Conservation (phyloP, 2,797 vertebrate genomes). For the Myotis myotis region DNA sequence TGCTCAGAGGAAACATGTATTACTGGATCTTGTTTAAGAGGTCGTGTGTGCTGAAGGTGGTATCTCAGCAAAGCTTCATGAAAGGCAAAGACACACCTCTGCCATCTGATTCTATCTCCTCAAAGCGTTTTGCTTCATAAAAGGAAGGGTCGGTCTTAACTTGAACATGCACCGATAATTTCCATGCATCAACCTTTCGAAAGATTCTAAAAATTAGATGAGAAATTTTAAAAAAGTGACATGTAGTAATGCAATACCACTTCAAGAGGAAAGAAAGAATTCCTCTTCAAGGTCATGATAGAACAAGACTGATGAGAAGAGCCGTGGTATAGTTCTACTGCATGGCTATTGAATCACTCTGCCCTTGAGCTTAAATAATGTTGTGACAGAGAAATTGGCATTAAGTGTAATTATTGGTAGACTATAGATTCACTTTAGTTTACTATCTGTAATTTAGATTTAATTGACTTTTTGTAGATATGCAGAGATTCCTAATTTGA, state of each 20-base stretch:
- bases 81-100: neutral
- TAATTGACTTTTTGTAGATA: neutral
- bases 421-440: neutral
- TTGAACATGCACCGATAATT: neutral
- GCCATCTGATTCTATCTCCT: neutral
- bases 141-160: neutral
- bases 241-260: neutral
- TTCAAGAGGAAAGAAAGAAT: neutral
- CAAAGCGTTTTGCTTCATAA: too few relatives aligned
- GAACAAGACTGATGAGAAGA: neutral
- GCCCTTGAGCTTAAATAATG: neutral
- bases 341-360: neutral
- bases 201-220: neutral
- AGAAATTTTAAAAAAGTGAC: neutral
- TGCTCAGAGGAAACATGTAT: neutral
- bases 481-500: neutral
- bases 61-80: fast-evolving
- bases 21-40: neutral
- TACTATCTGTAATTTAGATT: neutral
- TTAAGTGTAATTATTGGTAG: neutral
- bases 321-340: neutral
- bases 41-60: neutral
- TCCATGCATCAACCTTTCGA: neutral
- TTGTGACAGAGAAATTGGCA: neutral
- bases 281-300: neutral